phyloP scores from a whole-genome alignment of 2,888 invertebrate species.

The Coenonympha arcania region DNA sequence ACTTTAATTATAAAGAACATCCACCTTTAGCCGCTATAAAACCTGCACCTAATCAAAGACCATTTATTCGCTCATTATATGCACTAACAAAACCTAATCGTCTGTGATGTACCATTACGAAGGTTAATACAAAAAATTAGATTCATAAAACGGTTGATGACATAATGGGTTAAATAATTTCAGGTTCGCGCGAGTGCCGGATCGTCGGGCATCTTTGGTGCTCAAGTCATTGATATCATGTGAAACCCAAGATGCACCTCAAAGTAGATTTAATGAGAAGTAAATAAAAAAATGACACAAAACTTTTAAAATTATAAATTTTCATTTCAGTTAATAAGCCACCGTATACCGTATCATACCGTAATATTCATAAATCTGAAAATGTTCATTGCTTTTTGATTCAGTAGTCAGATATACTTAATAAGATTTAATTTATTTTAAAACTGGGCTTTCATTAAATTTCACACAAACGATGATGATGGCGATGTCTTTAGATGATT shows the following conservation, averaged over 20 bases:
- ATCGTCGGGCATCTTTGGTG: slow-evolving; percentile 55
- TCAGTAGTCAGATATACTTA: no score
- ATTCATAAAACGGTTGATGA: slow-evolving; percentile 70
- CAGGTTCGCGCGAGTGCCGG: slow-evolving; percentile 51
- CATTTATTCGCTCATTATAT: slow-evolving; percentile 44
- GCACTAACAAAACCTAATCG: slow-evolving; percentile 55
- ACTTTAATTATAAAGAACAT: neutral
- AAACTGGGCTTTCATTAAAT: no score
- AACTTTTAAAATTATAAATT: no score
- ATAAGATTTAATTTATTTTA: no score
- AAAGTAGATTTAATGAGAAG: no score
- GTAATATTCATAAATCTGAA: no score
- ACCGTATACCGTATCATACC: no score
- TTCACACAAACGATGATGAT: no score
- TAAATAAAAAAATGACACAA: no score
- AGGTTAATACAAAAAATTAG: slow-evolving; percentile 51
- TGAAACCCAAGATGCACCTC: neutral
- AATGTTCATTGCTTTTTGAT: no score
- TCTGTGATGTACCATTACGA: slow-evolving; percentile 40
- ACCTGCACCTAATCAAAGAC: neutral
- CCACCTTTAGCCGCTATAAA: neutral
- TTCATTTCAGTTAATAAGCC: no score
- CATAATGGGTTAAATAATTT: slow-evolving; percentile 69
- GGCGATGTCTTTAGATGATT: no score
- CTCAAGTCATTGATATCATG: neutral